phyloP scores from a whole-genome alignment of 2,113 vertebrate species.

The Antigone vipio region DNA sequence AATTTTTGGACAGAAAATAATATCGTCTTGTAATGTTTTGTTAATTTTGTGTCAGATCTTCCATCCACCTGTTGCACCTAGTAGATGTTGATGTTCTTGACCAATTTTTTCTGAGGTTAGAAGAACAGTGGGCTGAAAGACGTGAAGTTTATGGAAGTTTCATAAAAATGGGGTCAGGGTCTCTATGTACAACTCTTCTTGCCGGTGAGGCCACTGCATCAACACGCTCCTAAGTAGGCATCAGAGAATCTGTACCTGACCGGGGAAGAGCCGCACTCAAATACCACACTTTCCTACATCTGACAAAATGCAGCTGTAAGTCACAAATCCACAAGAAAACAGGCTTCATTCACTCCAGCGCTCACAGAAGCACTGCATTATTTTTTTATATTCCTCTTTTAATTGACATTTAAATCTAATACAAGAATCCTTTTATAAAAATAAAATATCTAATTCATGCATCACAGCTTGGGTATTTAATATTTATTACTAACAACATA shows the following conservation, averaged over 20 bases:
- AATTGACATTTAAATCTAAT: slow-evolving; percentile 38
- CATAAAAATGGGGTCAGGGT: background rate
- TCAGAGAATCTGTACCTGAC: background rate
- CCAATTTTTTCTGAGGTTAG: background rate
- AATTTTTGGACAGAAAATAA: background rate
- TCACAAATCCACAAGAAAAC: background rate
- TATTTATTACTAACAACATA: slow-evolving; percentile 56
- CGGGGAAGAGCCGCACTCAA: background rate
- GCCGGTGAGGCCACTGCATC: too few relatives aligned
- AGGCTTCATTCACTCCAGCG: background rate
- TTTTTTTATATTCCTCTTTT: slow-evolving; percentile 2
- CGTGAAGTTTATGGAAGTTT: background rate
- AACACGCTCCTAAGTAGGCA: background rate
- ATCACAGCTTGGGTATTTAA: slow-evolving; percentile 37
- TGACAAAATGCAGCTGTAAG: background rate
- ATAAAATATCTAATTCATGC: slow-evolving; percentile 27
- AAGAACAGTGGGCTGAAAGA: background rate
- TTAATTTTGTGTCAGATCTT: background rate
- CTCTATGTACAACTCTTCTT: background rate
- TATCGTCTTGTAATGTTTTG: background rate
- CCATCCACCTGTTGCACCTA: background rate
- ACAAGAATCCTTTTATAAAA: slow-evolving; percentile 6
- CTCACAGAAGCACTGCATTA: background rate
- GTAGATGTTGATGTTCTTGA: background rate
- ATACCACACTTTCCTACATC: background rate